phyloP scores from a whole-genome alignment of 2,888 invertebrate species.

The Pterobdella sp. region DNA sequence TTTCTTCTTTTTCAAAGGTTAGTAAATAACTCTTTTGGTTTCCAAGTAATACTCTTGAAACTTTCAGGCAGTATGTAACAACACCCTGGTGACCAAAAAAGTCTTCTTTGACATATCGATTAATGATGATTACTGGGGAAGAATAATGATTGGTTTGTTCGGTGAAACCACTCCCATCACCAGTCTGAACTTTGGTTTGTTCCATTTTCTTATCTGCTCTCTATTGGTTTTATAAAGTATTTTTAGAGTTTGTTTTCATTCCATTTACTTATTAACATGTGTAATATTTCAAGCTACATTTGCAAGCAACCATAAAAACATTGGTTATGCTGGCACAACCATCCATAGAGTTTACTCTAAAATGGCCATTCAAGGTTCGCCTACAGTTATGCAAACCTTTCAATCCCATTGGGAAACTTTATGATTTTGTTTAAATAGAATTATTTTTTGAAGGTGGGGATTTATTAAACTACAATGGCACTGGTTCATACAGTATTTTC shows the following conservation, averaged over 20 bases:
- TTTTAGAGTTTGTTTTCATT: not conserved
- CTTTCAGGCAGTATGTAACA: constrained; percentile 11
- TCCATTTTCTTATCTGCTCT: not conserved
- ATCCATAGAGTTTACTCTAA: constrained; percentile 5
- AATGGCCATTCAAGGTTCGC: constrained; percentile 14
- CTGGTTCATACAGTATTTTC: constrained; percentile 74
- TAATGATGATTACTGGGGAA: constrained; percentile 65
- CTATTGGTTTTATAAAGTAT: not conserved
- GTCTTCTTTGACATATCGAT: constrained; percentile 54
- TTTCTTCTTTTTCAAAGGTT: too few relatives aligned
- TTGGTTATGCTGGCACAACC: not conserved
- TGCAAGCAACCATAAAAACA: constrained; percentile 18
- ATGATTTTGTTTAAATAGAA: constrained; percentile 2
- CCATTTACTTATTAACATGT: not conserved
- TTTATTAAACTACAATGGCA: constrained; percentile 60
- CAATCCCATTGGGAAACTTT: not conserved
- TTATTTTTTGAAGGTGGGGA: constrained; percentile 36
- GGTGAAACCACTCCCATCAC: constrained; percentile 77
- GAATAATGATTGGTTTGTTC: constrained; percentile 78
- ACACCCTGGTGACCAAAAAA: constrained; percentile 63
- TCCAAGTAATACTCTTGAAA: too few relatives aligned
- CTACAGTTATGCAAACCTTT: not conserved
- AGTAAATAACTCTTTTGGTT: too few relatives aligned
- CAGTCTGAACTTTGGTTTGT: constrained; percentile 66
- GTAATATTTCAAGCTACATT: not conserved